A percentile compares a stretch with the other conserved stretches of the same genome.
These are phyloP conservation scores for Aurelia sp. DNA, from an alignment of 30 jellyfish, hydroid and myxozoan species.

Conservation along the genomic window DNA sequence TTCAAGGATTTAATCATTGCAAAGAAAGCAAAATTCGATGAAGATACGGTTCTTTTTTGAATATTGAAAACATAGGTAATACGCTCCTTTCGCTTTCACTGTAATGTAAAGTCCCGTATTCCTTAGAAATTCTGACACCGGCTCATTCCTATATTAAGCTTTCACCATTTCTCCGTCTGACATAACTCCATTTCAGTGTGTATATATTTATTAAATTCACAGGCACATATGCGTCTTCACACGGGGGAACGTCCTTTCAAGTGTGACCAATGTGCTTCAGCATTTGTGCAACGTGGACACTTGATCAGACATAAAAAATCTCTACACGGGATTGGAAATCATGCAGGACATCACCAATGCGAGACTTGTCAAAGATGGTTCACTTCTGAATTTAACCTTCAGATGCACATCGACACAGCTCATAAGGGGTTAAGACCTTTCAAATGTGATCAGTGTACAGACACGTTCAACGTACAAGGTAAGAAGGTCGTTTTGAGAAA, in stretches of 20 bases:
- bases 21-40: too few species aligned
- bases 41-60: too few species aligned
- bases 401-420: conserved; percentile 34
- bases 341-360: conserved; percentile 30
- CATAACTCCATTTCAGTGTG: neutral
- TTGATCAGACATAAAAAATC: conserved; percentile 35
- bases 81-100: too few species aligned
- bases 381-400: conserved; percentile 20
- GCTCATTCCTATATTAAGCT: too few species aligned
- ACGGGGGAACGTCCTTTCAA: conserved; percentile 72
- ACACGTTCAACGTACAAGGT: conserved; percentile 65
- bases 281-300: conserved; percentile 61
- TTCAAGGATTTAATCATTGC: too few species aligned
- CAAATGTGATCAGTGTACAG: conserved; percentile 54
- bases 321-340: conserved; percentile 46
- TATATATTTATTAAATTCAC: neutral
- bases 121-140: too few species aligned
- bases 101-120: too few species aligned
- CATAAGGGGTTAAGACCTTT: conserved; percentile 72
- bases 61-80: too few species aligned
- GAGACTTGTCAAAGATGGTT: conserved; percentile 44
- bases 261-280: conserved; percentile 58
- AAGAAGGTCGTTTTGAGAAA: neutral
- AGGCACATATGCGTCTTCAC: conserved; percentile 70
- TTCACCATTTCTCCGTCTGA: too few species aligned